Evolutionary conservation across 2,888 invertebrate genomes (phyloP).

Genomic region (Boloria selene): DNA sequence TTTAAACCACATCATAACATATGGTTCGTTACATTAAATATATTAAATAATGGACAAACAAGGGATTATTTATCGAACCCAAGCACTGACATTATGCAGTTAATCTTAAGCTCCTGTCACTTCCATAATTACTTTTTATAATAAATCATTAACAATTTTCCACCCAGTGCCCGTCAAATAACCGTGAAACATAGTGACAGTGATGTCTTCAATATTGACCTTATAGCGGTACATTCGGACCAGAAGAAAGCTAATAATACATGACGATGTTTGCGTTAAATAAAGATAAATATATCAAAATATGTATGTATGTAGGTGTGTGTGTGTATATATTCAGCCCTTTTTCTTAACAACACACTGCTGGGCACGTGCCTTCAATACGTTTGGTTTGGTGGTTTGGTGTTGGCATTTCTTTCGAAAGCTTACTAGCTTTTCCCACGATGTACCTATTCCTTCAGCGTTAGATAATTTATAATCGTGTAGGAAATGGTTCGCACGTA

Average conservation of each 20-base stretch:
- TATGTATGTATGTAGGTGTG: too few species aligned
- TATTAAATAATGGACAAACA: slow-evolving; percentile 25
- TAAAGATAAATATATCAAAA: too few species aligned
- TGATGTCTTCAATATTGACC: slow-evolving; percentile 22
- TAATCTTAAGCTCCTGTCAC: slow-evolving; percentile 22
- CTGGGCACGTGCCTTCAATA: too few species aligned
- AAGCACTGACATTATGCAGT: slow-evolving; percentile 22
- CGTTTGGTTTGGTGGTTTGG: too few species aligned
- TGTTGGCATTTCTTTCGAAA: too few species aligned
- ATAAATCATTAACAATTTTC: slow-evolving; percentile 31
- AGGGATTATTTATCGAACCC: slow-evolving; percentile 27
- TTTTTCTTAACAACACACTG: too few species aligned
- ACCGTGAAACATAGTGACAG: slow-evolving; percentile 24
- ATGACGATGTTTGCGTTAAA: not conserved
- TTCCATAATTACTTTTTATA: slow-evolving; percentile 20
- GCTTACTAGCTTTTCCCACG: too few species aligned
- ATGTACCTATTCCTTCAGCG: too few species aligned
- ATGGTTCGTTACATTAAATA: not conserved
- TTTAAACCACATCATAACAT: too few species aligned
- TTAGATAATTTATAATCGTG: too few species aligned
- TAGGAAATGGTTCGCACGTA: too few species aligned
- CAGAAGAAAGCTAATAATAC: not conserved
- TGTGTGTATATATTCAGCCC: too few species aligned
- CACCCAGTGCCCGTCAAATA: slow-evolving; percentile 20
- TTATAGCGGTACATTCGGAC: not conserved